Evolutionary conservation across 2,888 invertebrate genomes (phyloP).

Genomic region (Allygus modestus): DNA sequence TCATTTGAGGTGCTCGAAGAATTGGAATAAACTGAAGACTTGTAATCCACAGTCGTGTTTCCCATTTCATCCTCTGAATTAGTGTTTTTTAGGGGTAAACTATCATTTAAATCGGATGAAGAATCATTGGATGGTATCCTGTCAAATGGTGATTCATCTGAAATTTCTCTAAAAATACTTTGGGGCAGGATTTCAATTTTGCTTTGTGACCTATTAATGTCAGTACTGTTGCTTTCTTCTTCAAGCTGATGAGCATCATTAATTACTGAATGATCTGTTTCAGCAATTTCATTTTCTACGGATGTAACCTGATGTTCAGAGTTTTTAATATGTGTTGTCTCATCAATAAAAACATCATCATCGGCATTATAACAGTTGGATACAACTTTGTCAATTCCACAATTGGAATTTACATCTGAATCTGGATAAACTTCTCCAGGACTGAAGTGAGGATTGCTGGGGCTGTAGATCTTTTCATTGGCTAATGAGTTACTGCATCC

Average conservation of each 20-base stretch:
- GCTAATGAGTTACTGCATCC: not conserved
- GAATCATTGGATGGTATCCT: not conserved
- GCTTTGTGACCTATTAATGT: not conserved
- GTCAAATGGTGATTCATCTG: not conserved
- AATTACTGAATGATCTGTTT: not conserved
- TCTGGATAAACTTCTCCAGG: constrained; percentile 25
- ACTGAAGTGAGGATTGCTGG: constrained; percentile 51
- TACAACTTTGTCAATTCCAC: not conserved
- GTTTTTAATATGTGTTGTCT: not conserved
- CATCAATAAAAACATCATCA: constrained; percentile 18
- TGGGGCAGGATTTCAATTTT: not conserved
- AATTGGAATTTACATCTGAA: constrained; percentile 22
- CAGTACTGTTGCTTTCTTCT: not conserved
- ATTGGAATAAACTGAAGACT: not conserved
- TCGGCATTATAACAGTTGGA: not conserved
- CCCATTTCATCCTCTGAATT: not conserved
- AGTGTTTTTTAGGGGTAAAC: not conserved
- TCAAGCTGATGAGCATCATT: not conserved
- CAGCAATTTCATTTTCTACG: not conserved
- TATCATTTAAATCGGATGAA: constrained; percentile 5
- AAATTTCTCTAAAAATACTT: not conserved
- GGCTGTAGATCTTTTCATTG: constrained; percentile 34
- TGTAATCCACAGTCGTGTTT: not conserved
- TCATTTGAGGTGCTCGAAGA: not conserved
- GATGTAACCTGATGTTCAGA: not conserved